These are phyloP conservation scores for Caenorhabditis parvicauda DNA, from an alignment of 2,888 invertebrate species.

Conservation along the genomic window DNA sequence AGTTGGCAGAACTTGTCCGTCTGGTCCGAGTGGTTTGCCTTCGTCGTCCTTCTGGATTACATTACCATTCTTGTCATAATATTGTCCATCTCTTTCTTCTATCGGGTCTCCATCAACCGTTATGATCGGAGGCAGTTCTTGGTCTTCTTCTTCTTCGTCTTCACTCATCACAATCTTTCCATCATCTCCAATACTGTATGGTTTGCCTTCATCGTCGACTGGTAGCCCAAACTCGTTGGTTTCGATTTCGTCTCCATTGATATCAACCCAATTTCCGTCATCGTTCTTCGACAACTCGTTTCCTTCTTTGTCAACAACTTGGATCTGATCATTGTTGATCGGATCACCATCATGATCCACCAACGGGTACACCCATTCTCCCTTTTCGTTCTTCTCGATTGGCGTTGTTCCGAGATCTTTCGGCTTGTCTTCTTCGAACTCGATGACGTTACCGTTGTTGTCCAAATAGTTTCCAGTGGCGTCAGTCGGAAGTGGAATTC, in stretches of 20 bases:
- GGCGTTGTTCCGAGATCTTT: slow-evolving; percentile 13
- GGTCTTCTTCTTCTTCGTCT: slow-evolving; percentile 10
- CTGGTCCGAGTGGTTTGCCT: no score
- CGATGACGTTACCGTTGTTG: no score
- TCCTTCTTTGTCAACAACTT: slow-evolving; percentile 32
- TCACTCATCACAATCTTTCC: slow-evolving; percentile 27
- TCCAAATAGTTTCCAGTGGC: no score
- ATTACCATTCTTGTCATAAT: slow-evolving; percentile 13
- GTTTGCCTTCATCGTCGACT: slow-evolving; percentile 19
- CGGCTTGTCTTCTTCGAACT: slow-evolving; percentile 15
- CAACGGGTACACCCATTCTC: slow-evolving; percentile 26
- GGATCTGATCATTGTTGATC: slow-evolving; percentile 25
- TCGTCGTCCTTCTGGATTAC: no score
- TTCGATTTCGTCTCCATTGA: slow-evolving; percentile 27
- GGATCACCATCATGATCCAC: slow-evolving; percentile 42
- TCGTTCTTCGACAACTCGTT: slow-evolving; percentile 21
- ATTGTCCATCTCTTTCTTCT: no score
- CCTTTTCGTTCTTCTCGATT: slow-evolving; percentile 18
- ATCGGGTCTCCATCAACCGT: no score
- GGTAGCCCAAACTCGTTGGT: slow-evolving; percentile 37
- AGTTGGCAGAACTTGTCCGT: no score
- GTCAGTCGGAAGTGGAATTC: no score
- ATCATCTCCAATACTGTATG: slow-evolving; percentile 21
- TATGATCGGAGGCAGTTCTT: no score
- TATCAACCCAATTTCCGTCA: slow-evolving; percentile 29